Conservation (phyloP, 1,140 invertebrate species). For the Dendrolimus kikuchii region DNA sequence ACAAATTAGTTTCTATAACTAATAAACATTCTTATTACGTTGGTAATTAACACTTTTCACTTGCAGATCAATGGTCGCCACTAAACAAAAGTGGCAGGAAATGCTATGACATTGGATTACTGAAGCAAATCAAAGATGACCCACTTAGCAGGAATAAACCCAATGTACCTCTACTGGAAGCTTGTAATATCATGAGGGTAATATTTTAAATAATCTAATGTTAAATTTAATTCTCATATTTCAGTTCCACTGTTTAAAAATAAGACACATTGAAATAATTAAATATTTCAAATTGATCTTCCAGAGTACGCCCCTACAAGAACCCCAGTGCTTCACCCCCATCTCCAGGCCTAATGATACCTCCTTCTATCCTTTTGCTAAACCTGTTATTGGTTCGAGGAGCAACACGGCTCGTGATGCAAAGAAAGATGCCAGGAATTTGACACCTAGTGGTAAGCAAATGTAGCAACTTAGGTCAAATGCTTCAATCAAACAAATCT, state of each 20-base stretch:
- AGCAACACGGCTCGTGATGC: slow-evolving; percentile 41
- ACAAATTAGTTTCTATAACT: neutral
- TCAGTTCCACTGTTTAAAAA: no score
- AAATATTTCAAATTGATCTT: slow-evolving; percentile 14
- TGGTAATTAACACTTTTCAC: neutral
- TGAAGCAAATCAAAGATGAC: slow-evolving; percentile 82
- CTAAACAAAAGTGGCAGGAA: slow-evolving; percentile 86
- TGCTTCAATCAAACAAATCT: no score
- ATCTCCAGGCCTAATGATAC: slow-evolving; percentile 54
- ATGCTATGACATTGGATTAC: slow-evolving; percentile 85
- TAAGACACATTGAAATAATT: no score
- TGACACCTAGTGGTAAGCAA: slow-evolving; percentile 35
- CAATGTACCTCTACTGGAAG: slow-evolving; percentile 63
- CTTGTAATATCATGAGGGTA: slow-evolving; percentile 56
- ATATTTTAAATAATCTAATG: slow-evolving; percentile 4
- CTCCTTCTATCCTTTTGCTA: slow-evolving; percentile 49
- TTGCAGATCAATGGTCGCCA: slow-evolving; percentile 88
- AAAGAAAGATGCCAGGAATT: slow-evolving; percentile 56
- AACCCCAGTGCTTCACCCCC: slow-evolving; percentile 42
- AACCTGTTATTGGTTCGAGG: slow-evolving; percentile 37
- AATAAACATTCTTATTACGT: neutral
- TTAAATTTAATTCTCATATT: neutral
- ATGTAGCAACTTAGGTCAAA: no score
- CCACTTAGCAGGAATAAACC: slow-evolving; percentile 84
- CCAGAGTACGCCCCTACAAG: slow-evolving; percentile 45